A percentile compares a stretch with the other conserved stretches of the same genome.
These are phyloP conservation scores for Drosophila demipolita DNA, from an alignment of 2,888 invertebrate genomes.

Conservation along the genomic window DNA sequence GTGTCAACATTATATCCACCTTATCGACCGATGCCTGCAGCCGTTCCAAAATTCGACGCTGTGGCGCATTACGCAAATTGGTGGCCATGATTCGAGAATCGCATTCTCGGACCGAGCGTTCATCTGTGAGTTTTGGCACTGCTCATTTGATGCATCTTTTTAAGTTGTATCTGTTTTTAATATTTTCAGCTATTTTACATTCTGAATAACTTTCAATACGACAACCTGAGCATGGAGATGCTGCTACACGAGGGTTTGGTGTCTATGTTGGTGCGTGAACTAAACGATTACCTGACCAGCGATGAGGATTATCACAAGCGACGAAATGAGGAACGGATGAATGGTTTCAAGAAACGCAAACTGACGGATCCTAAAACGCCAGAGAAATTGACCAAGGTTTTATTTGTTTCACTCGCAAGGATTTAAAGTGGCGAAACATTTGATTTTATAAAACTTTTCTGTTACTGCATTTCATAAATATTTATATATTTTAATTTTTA, in stretches of 20 bases:
- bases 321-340: constrained; percentile 81
- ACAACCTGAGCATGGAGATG: constrained; percentile 85
- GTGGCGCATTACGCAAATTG: constrained; percentile 83
- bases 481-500: background rate
- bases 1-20: constrained; percentile 83
- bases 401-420: background rate
- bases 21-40: constrained; percentile 84
- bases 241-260: constrained; percentile 87
- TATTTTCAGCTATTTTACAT: constrained; percentile 79
- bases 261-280: constrained; percentile 85
- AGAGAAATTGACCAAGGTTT: constrained; percentile 77
- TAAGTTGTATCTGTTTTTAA: background rate
- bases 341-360: constrained; percentile 81
- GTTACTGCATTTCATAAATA: background rate
- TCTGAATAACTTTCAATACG: constrained; percentile 85
- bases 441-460: background rate
- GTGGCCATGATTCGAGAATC: constrained; percentile 82
- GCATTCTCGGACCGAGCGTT: constrained; percentile 79
- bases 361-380: constrained; percentile 60
- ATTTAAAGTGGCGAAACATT: background rate
- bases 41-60: constrained; percentile 84
- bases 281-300: constrained; percentile 83
- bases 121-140: constrained; percentile 66
- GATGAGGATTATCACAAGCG: constrained; percentile 82
- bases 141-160: background rate